Base-by-base conservation (phyloP, 2,888 invertebrate genomes). In the Caenorhabditis japonica region DNA sequence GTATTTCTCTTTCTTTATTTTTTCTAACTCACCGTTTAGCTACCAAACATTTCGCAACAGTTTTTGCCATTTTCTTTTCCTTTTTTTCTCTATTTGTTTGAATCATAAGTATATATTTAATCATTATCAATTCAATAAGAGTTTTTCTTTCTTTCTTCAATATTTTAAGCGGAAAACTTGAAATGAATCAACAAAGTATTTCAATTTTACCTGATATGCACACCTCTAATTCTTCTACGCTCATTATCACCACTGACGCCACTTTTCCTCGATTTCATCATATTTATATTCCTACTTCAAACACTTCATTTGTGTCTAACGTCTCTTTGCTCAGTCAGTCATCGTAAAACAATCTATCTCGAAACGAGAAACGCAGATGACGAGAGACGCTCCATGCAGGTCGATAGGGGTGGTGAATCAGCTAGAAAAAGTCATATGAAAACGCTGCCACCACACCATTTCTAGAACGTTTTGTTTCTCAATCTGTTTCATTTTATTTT, bases 351-450 rank as follows among this genome's bases (percentile, higher is more conserved):
- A 43, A 19, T 8, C 7, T 25, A 25, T 19, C 4, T 5, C 17
- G 30, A 30, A 27, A 5, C 0, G 19, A 43, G 56, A 66, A 43
- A 44, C 56, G 25, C 43, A 66, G 66, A 49, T 39, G 25, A 10
- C 4, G n/a, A 34, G 38, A 51, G 21, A 51, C 49, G 51, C 66
- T 56, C 66, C 66, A 51, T 49, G 66, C 64, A 33, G 64, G 56
- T 51, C 56, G 62, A 49, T 55, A 53, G 64, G 15, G 47, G 25
- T 53, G 30, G 51, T 56, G 66, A 66, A 43, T 66, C 66, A 64
- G 49, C 56, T 41, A 17, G 23, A 33, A n/a, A 38, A 41, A 55
- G 47, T 53, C 56, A 55, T 66, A 66, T 66, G 64, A 51, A 66
- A 56, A 43, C 64, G 43, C 36, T 56, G 41, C 33, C 56, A 58